These are phyloP conservation scores for Caenorhabditis japonica DNA, from an alignment of 2,888 invertebrate species.

Conservation along the genomic window DNA sequence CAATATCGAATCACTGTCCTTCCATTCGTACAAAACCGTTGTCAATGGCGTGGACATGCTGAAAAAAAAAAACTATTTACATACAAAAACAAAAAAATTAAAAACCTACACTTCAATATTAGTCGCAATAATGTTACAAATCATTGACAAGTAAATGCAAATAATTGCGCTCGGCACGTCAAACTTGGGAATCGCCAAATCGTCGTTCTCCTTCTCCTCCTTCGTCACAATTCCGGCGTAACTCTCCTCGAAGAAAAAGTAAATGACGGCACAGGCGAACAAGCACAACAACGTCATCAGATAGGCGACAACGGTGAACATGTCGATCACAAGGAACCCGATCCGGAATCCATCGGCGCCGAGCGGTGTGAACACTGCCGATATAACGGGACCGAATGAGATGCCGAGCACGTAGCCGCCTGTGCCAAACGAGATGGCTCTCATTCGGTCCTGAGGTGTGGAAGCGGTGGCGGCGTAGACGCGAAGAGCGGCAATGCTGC, in stretches of 20 bases:
- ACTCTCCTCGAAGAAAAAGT: slow-evolving; percentile 56
- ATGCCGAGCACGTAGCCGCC: slow-evolving; percentile 62
- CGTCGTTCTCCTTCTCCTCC: slow-evolving; percentile 43
- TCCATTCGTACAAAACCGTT: slow-evolving; percentile 58
- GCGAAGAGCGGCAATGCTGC: slow-evolving; percentile 57
- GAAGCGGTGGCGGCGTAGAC: slow-evolving; percentile 63
- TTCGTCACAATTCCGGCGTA: slow-evolving; percentile 59
- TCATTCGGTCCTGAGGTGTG: slow-evolving; percentile 55
- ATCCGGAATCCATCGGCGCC: slow-evolving; percentile 38
- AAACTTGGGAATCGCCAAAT: slow-evolving; percentile 42
- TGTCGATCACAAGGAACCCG: slow-evolving; percentile 31
- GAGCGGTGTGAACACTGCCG: slow-evolving; percentile 57
- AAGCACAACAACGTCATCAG: slow-evolving; percentile 51
- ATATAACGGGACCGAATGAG: slow-evolving; percentile 62
- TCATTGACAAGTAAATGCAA: slow-evolving; percentile 52
- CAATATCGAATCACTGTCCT: slow-evolving; percentile 53
- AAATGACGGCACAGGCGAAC: slow-evolving; percentile 43
- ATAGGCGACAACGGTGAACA: slow-evolving; percentile 59
- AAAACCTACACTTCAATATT: slow-evolving; percentile 49
- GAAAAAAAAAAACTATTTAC: too few species aligned
- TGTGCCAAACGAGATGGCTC: slow-evolving; percentile 62
- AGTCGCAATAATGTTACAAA: slow-evolving; percentile 41
- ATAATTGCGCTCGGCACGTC: slow-evolving; percentile 32
- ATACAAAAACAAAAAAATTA: not conserved
- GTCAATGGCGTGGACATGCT: slow-evolving; percentile 59